Evolutionary conservation across 2,113 vertebrate species (phyloP).

Genomic region (Eulemur rufifrons): DNA sequence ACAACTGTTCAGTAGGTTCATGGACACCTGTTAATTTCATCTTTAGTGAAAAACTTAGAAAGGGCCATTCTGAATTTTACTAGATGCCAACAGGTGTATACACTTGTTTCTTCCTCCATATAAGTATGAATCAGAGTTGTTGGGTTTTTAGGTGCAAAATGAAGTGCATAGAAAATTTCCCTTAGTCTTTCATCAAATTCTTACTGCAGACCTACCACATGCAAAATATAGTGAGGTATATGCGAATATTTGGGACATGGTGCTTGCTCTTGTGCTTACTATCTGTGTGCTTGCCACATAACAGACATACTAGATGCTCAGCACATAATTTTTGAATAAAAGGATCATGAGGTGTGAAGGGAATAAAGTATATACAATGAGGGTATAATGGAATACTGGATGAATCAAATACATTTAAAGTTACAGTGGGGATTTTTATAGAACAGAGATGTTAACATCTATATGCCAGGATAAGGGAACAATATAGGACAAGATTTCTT

Average conservation of each 20-base stretch:
- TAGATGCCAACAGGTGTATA: not conserved
- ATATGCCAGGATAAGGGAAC: not conserved
- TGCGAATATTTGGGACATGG: not conserved
- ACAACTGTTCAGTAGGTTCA: not conserved
- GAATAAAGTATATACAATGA: not conserved
- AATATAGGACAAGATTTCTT: not conserved
- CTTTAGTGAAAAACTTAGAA: not conserved
- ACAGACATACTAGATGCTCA: not conserved
- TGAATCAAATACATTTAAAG: not conserved
- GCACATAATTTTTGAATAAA: not conserved
- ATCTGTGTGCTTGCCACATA: not conserved
- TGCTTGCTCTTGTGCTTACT: not conserved
- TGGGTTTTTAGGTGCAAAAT: not conserved
- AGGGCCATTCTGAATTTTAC: not conserved
- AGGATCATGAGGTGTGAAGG: not conserved
- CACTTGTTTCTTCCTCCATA: not conserved
- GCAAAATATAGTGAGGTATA: not conserved
- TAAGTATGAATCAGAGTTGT: not conserved
- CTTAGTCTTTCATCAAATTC: not conserved
- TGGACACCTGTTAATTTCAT: not conserved
- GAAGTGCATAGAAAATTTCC: not conserved
- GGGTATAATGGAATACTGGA: not conserved
- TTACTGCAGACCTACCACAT: not conserved
- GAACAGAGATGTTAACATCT: not conserved
- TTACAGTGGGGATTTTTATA: not conserved